Evolutionary conservation across 2,888 invertebrate species (phyloP), one percentile per base, ranked within the genome.

Genomic region (Scaptomyza caliginosa): DNA sequence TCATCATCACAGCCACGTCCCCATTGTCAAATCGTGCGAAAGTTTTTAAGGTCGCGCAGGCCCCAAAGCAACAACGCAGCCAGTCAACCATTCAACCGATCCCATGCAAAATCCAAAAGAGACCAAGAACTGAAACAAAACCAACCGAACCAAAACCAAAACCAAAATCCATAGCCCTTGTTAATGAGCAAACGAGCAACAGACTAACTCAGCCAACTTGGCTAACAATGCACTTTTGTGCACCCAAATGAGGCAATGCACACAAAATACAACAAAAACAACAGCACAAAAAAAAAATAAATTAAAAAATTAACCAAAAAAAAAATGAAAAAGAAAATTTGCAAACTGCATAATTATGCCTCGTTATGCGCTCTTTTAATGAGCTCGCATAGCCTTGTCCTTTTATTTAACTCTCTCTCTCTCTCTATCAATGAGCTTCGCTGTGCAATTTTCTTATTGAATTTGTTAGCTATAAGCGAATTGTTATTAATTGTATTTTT

Each of bases 21-120:
- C 59, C 59, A 74, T 78, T 78, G 79, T 79, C 81, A 78, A 79
- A 78, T 74, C 74, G 77, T 66, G 81, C 74, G 74, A 74, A 81
- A 78, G 63, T 77, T 79, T 72, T 67, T 66, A 74, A 72, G 72
- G 72, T 72, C 68, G 45, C 32, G 6, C 51, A 49, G 43, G 54
- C 43, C 71, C 71, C 67, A 32, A 51, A 57, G 71, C 71, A 10
- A 49, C 4, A 49, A n/a, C n/a, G n/a, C n/a, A n/a, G n/a, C n/a
- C n/a, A n/a, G n/a, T n/a, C 13, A 36, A 11, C 64, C 36, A 10
- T 8, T 24, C 4, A 11, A 23, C 28, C 13, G 34, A 26, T 10
- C 10, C 23, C 19, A n/a, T 17, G 17, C 17, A 4, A 16, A 10
- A 1, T 23, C 16, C 8, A 21, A 19, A 19, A 11, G 8, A 7